Base-by-base conservation (phyloP, 2,888 invertebrate genomes). In the Hydrotaea cyrtoneurina region DNA sequence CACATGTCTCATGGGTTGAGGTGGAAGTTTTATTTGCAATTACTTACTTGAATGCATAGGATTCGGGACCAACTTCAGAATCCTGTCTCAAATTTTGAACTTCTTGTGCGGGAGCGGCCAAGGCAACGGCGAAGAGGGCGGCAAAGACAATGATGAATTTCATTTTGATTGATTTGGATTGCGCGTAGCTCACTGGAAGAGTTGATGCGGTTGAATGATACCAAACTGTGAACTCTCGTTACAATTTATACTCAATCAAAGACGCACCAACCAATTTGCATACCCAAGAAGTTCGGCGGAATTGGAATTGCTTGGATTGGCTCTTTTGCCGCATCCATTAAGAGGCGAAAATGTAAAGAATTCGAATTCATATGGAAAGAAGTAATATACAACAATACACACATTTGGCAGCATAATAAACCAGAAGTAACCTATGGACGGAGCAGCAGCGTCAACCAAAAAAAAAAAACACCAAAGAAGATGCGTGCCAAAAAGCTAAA, bases 1-100 rank as follows among this genome's bases (percentile, higher is more conserved):
- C n/a, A n/a, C n/a, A n/a, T n/a, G n/a, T n/a, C n/a, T n/a, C n/a
- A n/a, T n/a, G n/a, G 39, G 39, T 11, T 66, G 19, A 5, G 43
- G 39, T 13, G 39, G 7, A 31, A n/a, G n/a, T n/a, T n/a, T n/a
- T n/a, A 57, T 43, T 11, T 43, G 5, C 13, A 7, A 11, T 13
- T 50, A 93, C 94, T 94, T 92, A 95, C 95, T 91, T 92, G 87
- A 94, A 95, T 78, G 93, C 91, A 89, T 94, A 95, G 89, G 93
- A 94, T 87, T 94, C 94, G 87, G 93, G 89, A 69, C 92, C 93
- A n/a, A 94, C 93, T 80, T 93, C 93, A 74, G 93, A 93, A 36
- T 92, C 94, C 86, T 94, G 94, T 84, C 93, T 93, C 50, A 94
- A 76, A 85, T 95, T 93, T 87, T 93, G 93, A 4, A 94, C 95